A percentile compares a stretch with the other conserved stretches of the same genome.
phyloP scores from a whole-genome alignment of 2,888 invertebrate genomes.

The Dryococelus australis region DNA sequence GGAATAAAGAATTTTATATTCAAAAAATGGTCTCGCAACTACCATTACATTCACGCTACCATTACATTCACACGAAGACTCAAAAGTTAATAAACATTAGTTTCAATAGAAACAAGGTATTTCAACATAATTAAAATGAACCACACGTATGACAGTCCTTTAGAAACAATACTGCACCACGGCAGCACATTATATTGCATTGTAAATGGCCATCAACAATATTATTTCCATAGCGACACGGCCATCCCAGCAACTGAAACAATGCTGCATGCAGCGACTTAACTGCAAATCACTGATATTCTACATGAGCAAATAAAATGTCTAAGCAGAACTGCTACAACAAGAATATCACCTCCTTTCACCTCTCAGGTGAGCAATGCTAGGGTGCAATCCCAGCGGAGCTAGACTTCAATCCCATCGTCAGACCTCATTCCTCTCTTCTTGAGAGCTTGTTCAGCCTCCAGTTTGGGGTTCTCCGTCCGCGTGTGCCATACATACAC shows the following conservation, averaged over 20 bases:
- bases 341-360: too few relatives aligned
- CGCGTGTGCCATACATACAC: slow-evolving; percentile 99
- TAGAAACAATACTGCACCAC: not conserved
- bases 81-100: not conserved
- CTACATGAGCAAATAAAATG: too few relatives aligned
- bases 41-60: not conserved
- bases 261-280: too few relatives aligned
- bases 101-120: not conserved
- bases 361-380: too few relatives aligned
- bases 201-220: too few relatives aligned
- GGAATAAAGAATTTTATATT: not conserved
- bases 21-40: not conserved
- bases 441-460: slow-evolving; percentile 68
- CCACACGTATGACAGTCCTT: not conserved
- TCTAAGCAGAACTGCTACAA: too few relatives aligned
- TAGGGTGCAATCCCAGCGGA: too few relatives aligned
- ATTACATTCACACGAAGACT: not conserved
- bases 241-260: too few relatives aligned
- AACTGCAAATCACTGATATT: too few relatives aligned
- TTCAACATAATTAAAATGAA: not conserved
- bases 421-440: slow-evolving; percentile 65
- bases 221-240: too few relatives aligned
- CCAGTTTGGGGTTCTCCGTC: slow-evolving; percentile 86
- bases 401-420: slow-evolving; percentile 66
- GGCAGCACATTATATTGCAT: not conserved